Evolutionary conservation across 2,888 invertebrate genomes (phyloP).

Genomic region (Synanthedon tipuliformis): DNA sequence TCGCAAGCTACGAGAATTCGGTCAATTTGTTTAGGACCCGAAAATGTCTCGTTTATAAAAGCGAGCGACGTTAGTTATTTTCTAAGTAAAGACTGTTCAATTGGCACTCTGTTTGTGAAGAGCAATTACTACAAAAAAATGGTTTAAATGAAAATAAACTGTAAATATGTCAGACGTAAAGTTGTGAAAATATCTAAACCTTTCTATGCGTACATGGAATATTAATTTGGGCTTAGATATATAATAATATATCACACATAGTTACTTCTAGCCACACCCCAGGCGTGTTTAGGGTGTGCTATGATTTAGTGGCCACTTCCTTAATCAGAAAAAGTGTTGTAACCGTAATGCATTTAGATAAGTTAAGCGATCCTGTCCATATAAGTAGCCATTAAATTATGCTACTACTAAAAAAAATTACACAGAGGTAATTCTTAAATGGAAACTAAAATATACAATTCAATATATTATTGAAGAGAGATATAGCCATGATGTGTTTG

Average conservation of each 20-base stretch:
- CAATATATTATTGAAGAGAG: too few relatives aligned
- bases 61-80: slow-evolving; percentile 8
- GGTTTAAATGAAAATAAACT: too few relatives aligned
- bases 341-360: slow-evolving; percentile 11
- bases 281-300: slow-evolving; percentile 32
- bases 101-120: slow-evolving; percentile 4
- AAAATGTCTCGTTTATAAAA: slow-evolving; percentile 3
- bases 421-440: background rate
- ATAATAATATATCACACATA: slow-evolving; percentile 5
- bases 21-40: slow-evolving; percentile 49
- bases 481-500: too few relatives aligned
- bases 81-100: slow-evolving; percentile 8
- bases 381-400: background rate
- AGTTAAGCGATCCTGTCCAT: background rate
- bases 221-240: too few relatives aligned
- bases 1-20: slow-evolving; percentile 22
- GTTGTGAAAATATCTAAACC: too few relatives aligned
- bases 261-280: slow-evolving; percentile 24
- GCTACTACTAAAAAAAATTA: background rate
- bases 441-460: too few relatives aligned
- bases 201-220: too few relatives aligned
- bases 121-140: background rate
- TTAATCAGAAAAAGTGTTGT: slow-evolving; percentile 42
- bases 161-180: too few relatives aligned
- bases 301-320: slow-evolving; percentile 42